Evolutionary conservation across 2,888 invertebrate species (phyloP).

Genomic region (Blastobasis lacticolella): DNA sequence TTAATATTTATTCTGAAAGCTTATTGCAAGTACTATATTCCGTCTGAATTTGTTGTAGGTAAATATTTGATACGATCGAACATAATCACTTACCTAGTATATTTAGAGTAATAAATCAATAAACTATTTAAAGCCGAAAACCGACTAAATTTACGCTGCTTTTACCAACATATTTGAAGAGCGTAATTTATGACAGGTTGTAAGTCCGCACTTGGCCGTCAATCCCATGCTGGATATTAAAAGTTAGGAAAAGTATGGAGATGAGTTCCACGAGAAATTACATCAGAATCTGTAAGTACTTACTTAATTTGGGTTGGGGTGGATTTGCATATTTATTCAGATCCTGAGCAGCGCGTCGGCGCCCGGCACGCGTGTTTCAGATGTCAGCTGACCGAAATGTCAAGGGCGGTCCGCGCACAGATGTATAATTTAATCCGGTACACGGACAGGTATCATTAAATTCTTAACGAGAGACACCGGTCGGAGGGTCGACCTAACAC

Average conservation of each 20-base stretch:
- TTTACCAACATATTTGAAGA: background rate
- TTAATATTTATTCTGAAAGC: too few relatives aligned
- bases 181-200: background rate
- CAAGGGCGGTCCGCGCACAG: constrained; percentile 12
- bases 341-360: background rate
- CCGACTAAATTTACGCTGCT: background rate
- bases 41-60: too few relatives aligned
- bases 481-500: too few relatives aligned
- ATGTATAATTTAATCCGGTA: constrained; percentile 1
- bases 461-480: background rate
- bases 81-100: background rate
- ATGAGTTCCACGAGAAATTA: too few relatives aligned
- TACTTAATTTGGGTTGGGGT: constrained; percentile 3
- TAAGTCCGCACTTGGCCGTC: background rate
- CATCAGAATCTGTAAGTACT: background rate
- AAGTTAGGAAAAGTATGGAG: too few relatives aligned
- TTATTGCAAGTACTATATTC: too few relatives aligned
- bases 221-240: too few relatives aligned
- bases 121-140: background rate
- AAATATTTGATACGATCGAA: too few relatives aligned
- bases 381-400: constrained; percentile 14
- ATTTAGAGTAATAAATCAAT: background rate
- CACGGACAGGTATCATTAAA: background rate
- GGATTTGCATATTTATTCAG: constrained; percentile 10
- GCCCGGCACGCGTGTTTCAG: background rate